Conservation (phyloP, 2,888 invertebrate genomes). For the Euphydryas editha region DNA sequence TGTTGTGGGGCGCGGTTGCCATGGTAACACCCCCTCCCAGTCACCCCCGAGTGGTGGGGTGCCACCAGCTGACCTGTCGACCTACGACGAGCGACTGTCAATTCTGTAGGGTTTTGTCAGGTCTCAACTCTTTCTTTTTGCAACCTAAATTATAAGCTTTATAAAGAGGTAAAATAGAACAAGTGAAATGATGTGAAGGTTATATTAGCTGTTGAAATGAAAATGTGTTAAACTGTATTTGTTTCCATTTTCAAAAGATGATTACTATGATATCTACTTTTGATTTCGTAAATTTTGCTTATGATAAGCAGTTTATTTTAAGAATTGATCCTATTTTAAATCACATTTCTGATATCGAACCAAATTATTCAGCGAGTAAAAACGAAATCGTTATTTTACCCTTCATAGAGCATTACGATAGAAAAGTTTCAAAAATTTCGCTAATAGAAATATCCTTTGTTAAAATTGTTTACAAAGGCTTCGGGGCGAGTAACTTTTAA, state of each 20-base stretch:
- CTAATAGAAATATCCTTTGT: slow-evolving; percentile 27
- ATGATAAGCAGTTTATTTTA: background rate
- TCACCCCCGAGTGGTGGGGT: slow-evolving; percentile 46
- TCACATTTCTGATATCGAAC: background rate
- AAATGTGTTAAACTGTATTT: slow-evolving; percentile 8
- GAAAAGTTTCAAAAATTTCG: slow-evolving; percentile 12
- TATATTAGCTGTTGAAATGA: slow-evolving; percentile 10
- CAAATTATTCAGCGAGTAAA: background rate
- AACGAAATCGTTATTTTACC: background rate
- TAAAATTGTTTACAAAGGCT: slow-evolving; percentile 35
- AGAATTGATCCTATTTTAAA: slow-evolving; percentile 1
- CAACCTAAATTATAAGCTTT: slow-evolving; percentile 34
- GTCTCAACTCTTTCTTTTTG: slow-evolving; percentile 41
- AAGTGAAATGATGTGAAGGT: slow-evolving; percentile 29
- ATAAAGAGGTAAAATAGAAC: slow-evolving; percentile 24
- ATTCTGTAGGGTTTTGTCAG: slow-evolving; percentile 49
- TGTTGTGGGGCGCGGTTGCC: slow-evolving; percentile 78
- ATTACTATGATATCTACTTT: background rate
- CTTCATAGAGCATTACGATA: background rate
- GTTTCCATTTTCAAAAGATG: background rate
- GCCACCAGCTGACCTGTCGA: slow-evolving; percentile 77
- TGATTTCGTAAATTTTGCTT: background rate
- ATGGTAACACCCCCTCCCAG: slow-evolving; percentile 58
- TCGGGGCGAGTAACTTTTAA: slow-evolving; percentile 36
- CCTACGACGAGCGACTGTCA: slow-evolving; percentile 76